Percentiles rank a stretch among this genome's conserved stretches.
These are phyloP conservation scores for Bradynema listronoti DNA, from an alignment of 1,140 invertebrate species.

Conservation along the genomic window DNA sequence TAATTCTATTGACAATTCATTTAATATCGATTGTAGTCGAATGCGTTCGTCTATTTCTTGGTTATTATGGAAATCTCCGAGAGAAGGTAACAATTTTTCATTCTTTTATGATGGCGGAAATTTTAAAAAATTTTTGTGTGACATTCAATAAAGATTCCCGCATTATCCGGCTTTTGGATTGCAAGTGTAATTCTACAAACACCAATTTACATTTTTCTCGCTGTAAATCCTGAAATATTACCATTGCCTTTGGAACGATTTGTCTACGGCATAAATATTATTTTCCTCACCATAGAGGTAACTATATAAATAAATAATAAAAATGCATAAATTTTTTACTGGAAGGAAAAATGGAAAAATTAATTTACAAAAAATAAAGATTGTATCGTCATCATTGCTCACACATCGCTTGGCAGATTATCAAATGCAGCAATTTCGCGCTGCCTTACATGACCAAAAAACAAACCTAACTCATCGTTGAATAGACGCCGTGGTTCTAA, in stretches of 20 bases:
- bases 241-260: slow-evolving; percentile 67
- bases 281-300: slow-evolving; percentile 66
- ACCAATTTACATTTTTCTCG: slow-evolving; percentile 70
- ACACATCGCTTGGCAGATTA: too few relatives aligned
- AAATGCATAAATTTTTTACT: too few relatives aligned
- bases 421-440: too few relatives aligned
- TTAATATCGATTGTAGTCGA: slow-evolving; percentile 69
- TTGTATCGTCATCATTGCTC: too few relatives aligned
- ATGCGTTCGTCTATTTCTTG: slow-evolving; percentile 71
- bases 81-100: slow-evolving; percentile 67
- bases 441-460: too few relatives aligned
- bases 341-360: too few relatives aligned
- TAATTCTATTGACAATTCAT: slow-evolving; percentile 70
- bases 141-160: slow-evolving; percentile 67
- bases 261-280: slow-evolving; percentile 66
- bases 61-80: slow-evolving; percentile 76
- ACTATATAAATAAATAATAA: too few relatives aligned
- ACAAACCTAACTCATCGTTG: too few relatives aligned
- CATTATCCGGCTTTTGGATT: slow-evolving; percentile 78
- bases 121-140: background rate
- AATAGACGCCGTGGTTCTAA: too few relatives aligned
- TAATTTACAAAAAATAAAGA: too few relatives aligned
- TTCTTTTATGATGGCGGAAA: background rate
- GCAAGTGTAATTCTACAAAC: slow-evolving; percentile 74
- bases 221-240: slow-evolving; percentile 66